Evolutionary conservation across 1,140 invertebrate genomes (phyloP).

Genomic region (Zaprionus tsacasi): DNA sequence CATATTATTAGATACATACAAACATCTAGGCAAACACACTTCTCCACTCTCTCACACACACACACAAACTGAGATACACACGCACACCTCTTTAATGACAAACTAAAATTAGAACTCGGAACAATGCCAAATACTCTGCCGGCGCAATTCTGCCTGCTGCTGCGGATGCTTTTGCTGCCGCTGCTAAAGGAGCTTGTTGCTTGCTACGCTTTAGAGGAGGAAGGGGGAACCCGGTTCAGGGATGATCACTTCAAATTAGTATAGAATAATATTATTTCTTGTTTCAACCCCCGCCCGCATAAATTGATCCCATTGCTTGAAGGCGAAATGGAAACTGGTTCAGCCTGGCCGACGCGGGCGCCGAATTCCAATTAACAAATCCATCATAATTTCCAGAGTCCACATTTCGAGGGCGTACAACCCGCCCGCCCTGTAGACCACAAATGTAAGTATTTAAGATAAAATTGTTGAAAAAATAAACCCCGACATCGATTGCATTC

Average conservation of each 20-base stretch:
- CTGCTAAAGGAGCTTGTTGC: slow-evolving; percentile 20
- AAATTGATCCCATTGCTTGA: slow-evolving; percentile 14
- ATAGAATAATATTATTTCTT: neutral
- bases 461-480: slow-evolving; percentile 5
- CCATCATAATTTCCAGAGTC: slow-evolving; percentile 78
- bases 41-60: slow-evolving; percentile 29
- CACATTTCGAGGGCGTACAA: slow-evolving; percentile 54
- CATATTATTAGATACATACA: slow-evolving; percentile 28
- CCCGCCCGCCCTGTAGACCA: neutral
- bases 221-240: neutral
- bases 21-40: slow-evolving; percentile 33
- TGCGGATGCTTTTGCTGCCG: slow-evolving; percentile 32
- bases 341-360: slow-evolving; percentile 43
- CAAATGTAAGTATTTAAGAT: slow-evolving; percentile 42
- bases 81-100: slow-evolving; percentile 77
- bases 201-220: slow-evolving; percentile 47
- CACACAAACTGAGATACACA: slow-evolving; percentile 42
- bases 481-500: slow-evolving; percentile 24
- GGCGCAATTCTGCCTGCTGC: slow-evolving; percentile 50
- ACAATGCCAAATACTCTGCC: slow-evolving; percentile 82
- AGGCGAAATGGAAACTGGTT: slow-evolving; percentile 57
- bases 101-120: slow-evolving; percentile 82
- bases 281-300: slow-evolving; percentile 24
- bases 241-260: slow-evolving; percentile 26
- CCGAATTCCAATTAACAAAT: slow-evolving; percentile 77